Evolutionary conservation across 1,140 invertebrate species (phyloP).

Genomic region (Drosophila rufa): DNA sequence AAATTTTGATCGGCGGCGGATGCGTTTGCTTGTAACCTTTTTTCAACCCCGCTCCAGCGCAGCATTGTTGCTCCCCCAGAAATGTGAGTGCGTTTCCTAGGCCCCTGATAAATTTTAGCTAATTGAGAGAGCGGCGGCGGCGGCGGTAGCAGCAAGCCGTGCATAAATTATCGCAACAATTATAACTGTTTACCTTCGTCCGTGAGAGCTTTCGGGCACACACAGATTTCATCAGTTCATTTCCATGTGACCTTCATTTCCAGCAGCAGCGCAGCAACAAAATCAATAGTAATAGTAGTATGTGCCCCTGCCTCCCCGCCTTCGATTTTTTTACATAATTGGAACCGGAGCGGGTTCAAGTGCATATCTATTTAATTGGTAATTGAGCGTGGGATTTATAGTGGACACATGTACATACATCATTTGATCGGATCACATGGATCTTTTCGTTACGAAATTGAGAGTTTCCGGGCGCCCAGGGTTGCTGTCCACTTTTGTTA

Average conservation of each 20-base stretch:
- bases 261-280: slow-evolving; percentile 66
- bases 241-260: slow-evolving; percentile 74
- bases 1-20: slow-evolving; percentile 28
- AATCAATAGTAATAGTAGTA: slow-evolving; percentile 78
- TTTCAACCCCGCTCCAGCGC: slow-evolving; percentile 36
- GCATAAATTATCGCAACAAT: slow-evolving; percentile 48
- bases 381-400: slow-evolving; percentile 37
- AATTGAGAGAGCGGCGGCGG: slow-evolving; percentile 14
- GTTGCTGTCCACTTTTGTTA: neutral
- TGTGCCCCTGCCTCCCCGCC: slow-evolving; percentile 17
- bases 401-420: slow-evolving; percentile 6
- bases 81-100: slow-evolving; percentile 63
- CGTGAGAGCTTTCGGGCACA: slow-evolving; percentile 20
- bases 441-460: neutral
- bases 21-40: slow-evolving; percentile 54
- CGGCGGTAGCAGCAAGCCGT: slow-evolving; percentile 36
- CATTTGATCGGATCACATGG: slow-evolving; percentile 17
- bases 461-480: neutral
- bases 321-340: slow-evolving; percentile 43
- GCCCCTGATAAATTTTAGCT: slow-evolving; percentile 12
- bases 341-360: slow-evolving; percentile 17
- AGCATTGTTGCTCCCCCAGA: slow-evolving; percentile 68
- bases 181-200: slow-evolving; percentile 64
- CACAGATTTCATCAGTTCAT: slow-evolving; percentile 36
- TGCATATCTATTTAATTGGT: slow-evolving; percentile 25